Percentiles rank a stretch among this genome's conserved stretches.
Evolutionary conservation across 2,797 vertebrate genomes (phyloP).

Genomic region (Gymnoscopelus microlampas): DNA sequence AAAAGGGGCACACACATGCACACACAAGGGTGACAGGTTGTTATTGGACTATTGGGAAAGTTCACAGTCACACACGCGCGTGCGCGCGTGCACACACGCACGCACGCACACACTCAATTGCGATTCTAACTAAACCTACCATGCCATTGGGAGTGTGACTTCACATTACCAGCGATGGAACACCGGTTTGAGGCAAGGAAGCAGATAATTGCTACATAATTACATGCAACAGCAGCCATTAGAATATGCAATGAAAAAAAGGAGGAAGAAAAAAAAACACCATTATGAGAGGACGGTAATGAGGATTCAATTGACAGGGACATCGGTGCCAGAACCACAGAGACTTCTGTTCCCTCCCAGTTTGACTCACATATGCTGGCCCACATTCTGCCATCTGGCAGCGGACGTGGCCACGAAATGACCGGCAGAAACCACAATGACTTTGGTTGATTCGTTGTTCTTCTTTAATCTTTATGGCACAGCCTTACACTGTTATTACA

Average conservation of each 20-base stretch:
- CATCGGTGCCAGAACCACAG: constrained; percentile 61
- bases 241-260: constrained; percentile 72
- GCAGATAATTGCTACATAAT: constrained; percentile 81
- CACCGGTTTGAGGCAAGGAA: constrained; percentile 71
- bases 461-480: constrained; percentile 33
- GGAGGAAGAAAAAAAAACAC: constrained; percentile 32
- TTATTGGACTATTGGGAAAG: too few relatives aligned
- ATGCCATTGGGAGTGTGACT: constrained; percentile 52
- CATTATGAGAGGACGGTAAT: constrained; percentile 75
- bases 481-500: constrained; percentile 7
- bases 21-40: too few relatives aligned
- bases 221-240: constrained; percentile 78
- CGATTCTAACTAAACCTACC: constrained; percentile 39
- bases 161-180: constrained; percentile 63
- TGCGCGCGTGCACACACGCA: too few relatives aligned
- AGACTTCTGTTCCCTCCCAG: constrained; percentile 68
- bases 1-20: too few relatives aligned
- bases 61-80: too few relatives aligned
- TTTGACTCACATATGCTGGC: constrained; percentile 79
- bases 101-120: too few relatives aligned
- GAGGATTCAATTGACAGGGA: constrained; percentile 74
- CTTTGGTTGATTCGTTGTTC: constrained; percentile 26
- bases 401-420: constrained; percentile 61
- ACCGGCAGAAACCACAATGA: constrained; percentile 51
- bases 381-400: constrained; percentile 77